phyloP scores from a whole-genome alignment of 2,888 invertebrate genomes.

The Drosophila prostipennis region DNA sequence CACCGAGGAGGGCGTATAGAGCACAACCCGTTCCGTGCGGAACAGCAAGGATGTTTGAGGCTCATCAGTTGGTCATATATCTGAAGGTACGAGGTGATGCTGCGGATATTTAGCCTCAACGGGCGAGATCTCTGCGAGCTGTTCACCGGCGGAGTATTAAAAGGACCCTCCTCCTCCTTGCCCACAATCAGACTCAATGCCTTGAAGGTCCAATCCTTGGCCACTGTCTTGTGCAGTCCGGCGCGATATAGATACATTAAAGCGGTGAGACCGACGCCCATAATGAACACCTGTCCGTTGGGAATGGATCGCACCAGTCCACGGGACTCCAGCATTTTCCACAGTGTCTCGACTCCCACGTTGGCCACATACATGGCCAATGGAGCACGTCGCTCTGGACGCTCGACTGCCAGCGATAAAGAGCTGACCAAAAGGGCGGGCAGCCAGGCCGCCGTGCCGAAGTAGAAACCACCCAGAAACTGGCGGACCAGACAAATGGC shows the following conservation, averaged over 20 bases:
- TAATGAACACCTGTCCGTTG: conserved; percentile 88
- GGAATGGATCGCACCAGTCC: conserved; percentile 86
- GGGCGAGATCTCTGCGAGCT: conserved; percentile 21
- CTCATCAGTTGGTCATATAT: conserved; percentile 73
- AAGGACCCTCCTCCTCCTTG: conserved; percentile 85
- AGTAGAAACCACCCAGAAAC: conserved; percentile 87
- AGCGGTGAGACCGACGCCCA: conserved; percentile 86
- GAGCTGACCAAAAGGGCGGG: conserved; percentile 90
- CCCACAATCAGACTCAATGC: conserved; percentile 87
- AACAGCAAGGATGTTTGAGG: conserved; percentile 84
- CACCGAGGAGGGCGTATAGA: conserved; percentile 85
- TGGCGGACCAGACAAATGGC: conserved; percentile 89
- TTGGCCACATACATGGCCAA: conserved; percentile 92
- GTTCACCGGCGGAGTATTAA: conserved; percentile 23
- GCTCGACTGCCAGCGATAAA: conserved; percentile 89
- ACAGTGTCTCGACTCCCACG: conserved; percentile 91
- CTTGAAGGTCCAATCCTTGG: conserved; percentile 86
- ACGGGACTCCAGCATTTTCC: conserved; percentile 88
- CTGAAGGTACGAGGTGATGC: conserved; percentile 58
- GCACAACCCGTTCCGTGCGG: conserved; percentile 87
- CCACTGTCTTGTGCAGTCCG: conserved; percentile 84
- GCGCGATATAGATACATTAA: conserved; percentile 86
- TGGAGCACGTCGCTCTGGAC: conserved; percentile 88
- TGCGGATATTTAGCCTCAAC: conserved; percentile 84
- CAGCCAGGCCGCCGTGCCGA: conserved; percentile 88